Evolutionary conservation across 2,888 invertebrate species (phyloP).

Genomic region (Tryphoninae sp.): DNA sequence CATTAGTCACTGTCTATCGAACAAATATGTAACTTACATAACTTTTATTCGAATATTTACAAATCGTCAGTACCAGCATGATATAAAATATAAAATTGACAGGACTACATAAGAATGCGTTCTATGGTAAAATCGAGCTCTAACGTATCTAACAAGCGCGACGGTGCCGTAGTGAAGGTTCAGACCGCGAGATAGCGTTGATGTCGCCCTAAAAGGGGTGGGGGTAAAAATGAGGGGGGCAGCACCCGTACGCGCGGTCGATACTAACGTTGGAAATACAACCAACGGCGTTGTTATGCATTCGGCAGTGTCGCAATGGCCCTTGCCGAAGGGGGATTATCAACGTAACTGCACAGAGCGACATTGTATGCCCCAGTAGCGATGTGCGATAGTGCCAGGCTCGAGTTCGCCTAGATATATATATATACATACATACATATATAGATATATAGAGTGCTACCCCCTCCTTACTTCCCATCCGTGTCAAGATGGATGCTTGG

Average conservation of each 20-base stretch:
- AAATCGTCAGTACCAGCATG: no score
- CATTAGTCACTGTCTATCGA: no score
- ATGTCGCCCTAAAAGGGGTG: neutral
- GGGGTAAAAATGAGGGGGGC: neutral
- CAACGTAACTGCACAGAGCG: conserved; percentile 53
- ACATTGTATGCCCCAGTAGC: conserved; percentile 54
- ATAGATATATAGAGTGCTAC: conserved; percentile 5
- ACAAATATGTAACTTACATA: no score
- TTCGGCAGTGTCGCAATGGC: conserved; percentile 59
- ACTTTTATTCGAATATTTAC: no score
- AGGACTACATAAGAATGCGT: no score
- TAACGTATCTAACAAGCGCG: conserved; percentile 9
- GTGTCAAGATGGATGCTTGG: conserved; percentile 77
- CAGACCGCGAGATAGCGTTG: neutral
- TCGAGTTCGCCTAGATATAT: conserved; percentile 53
- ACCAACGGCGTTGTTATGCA: conserved; percentile 48
- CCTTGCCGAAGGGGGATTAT: conserved; percentile 56
- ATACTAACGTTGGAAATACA: neutral
- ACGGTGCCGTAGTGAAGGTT: neutral
- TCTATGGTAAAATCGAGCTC: neutral
- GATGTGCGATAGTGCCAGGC: conserved; percentile 60
- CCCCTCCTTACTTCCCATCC: conserved; percentile 1
- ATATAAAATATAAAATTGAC: no score
- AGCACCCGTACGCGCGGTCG: neutral
- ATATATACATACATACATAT: conserved; percentile 40